Evolutionary conservation across 2,888 invertebrate genomes (phyloP), one percentile per base, ranked within the genome.

Genomic region (Noctua pronuba): DNA sequence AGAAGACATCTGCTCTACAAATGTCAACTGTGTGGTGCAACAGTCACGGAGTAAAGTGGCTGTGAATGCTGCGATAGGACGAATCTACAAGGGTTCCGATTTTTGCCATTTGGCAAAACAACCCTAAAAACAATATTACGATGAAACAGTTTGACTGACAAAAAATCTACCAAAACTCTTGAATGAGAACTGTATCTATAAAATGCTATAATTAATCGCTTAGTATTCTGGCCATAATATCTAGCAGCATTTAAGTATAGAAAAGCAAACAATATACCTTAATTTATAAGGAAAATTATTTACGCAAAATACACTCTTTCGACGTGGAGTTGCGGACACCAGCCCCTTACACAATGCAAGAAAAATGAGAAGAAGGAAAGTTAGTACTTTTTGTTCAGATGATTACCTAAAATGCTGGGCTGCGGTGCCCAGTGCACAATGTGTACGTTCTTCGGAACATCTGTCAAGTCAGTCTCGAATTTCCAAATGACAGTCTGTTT

Each of bases 401-500:
- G 0, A 58, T 88, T 86, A 95, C 95, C 92, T 77, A 96, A 90
- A 79, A 96, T 94, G 70, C 95, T 95, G 28, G 89, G 91, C 71
- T 95, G 95, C 28, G 95, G 95, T 35, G 95, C 94, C 95, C 95
- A 95, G 69, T 94, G 86, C 0, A 95, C 76, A 49, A 94, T 90
- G 58, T 94, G 94, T 0, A 96, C 92, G 80, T 95, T 95, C 4
- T 89, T 86, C 0, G 95, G 95, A 2, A 93, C 68, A 72, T 93
- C 90, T 3, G 86, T 75, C 16, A 94, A 79, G 10, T 91, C 89
- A 24, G 89, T 91, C 78, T 95, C 95, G 60, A 93, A 94, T 79
- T 95, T 95, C 95, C 95, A 96, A 38, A 96, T 90, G 0, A 96
- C 92, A 1, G 92, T 93, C 76, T 95, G 92, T 68, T 95, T 93